Conservation (phyloP, 2,797 vertebrate genomes). For the Enteromius thamalakanensis region DNA sequence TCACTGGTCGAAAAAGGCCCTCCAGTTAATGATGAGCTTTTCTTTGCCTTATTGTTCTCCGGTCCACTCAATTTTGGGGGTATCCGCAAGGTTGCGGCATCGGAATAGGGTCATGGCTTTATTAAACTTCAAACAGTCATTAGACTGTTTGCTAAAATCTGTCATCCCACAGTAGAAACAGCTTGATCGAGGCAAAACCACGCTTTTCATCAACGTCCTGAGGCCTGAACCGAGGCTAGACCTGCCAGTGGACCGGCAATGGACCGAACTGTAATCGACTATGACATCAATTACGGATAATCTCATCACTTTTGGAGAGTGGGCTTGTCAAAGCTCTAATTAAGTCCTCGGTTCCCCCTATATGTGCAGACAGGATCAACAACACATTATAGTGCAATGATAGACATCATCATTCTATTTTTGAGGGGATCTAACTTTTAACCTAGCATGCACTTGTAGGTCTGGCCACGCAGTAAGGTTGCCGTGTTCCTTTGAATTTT, state of each 20-base stretch:
- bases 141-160: constrained; percentile 83
- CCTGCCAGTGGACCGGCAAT: constrained; percentile 85
- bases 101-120: constrained; percentile 85
- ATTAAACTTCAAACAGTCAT: constrained; percentile 90
- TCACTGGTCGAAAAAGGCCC: constrained; percentile 57
- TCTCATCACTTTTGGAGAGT: constrained; percentile 92
- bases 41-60: constrained; percentile 46
- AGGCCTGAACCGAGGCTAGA: constrained; percentile 85
- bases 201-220: constrained; percentile 86
- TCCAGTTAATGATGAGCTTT: constrained; percentile 62
- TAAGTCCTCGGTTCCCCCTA: constrained; percentile 82
- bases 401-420: constrained; percentile 78
- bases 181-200: constrained; percentile 79
- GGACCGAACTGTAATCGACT: constrained; percentile 87
- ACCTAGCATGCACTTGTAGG: constrained; percentile 26
- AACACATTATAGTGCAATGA: constrained; percentile 79
- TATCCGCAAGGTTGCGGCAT: constrained; percentile 76
- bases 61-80: constrained; percentile 70
- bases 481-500: not conserved
- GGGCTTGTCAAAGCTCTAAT: constrained; percentile 89
- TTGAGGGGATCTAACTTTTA: constrained; percentile 36
- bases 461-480: not conserved
- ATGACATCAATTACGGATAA: constrained; percentile 94
- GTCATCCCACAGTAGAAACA: constrained; percentile 80
- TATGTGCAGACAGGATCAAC: constrained; percentile 79